These are phyloP conservation scores for Patagioenas fasciata DNA, from an alignment of 2,113 vertebrate genomes.

Conservation along the genomic window DNA sequence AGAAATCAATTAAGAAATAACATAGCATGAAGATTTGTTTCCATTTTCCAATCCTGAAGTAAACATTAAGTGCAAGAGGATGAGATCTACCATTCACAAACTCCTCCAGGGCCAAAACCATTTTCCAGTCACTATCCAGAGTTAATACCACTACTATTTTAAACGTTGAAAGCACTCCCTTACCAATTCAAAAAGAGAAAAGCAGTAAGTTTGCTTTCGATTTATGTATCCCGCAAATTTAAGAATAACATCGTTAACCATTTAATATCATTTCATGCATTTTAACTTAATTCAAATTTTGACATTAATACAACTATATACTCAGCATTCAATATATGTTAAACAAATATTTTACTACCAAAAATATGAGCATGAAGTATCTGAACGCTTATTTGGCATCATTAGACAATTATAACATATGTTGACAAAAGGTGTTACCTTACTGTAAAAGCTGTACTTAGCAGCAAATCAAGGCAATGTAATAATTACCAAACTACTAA, in stretches of 20 bases:
- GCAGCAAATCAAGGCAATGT: constrained; percentile 44
- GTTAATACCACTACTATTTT: background rate
- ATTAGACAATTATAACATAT: background rate
- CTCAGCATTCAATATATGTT: background rate
- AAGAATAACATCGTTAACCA: background rate
- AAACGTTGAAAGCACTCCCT: background rate
- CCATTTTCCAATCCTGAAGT: background rate
- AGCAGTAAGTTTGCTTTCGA: background rate
- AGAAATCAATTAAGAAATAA: constrained; percentile 32
- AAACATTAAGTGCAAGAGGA: background rate
- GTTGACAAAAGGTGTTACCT: constrained; percentile 7
- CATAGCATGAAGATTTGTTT: background rate
- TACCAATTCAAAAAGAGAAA: background rate
- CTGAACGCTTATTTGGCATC: background rate
- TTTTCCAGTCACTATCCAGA: background rate
- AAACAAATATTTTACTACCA: background rate
- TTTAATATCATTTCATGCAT: background rate
- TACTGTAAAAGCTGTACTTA: constrained; percentile 30
- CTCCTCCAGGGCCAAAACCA: background rate
- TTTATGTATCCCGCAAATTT: background rate
- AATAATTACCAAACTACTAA: constrained; percentile 47
- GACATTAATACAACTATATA: background rate
- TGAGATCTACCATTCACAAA: background rate
- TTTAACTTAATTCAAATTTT: constrained; percentile 4
- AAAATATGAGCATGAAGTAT: background rate